A percentile compares a stretch with the other conserved stretches of the same genome.
phyloP scores from a whole-genome alignment of 2,888 invertebrate species.

The Eustalomyia histrio region DNA sequence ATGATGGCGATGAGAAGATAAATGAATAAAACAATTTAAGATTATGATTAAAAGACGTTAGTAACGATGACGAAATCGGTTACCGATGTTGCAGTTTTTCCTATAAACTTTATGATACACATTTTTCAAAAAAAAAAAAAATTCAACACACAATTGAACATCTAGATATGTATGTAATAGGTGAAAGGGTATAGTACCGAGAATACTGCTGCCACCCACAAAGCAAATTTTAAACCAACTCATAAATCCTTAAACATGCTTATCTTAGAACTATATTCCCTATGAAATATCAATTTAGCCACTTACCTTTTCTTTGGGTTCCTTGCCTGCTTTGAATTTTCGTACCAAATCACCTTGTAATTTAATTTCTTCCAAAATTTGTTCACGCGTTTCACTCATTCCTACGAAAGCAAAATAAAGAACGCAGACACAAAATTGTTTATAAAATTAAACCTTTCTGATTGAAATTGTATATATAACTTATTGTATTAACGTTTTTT shows the following conservation, averaged over 20 bases:
- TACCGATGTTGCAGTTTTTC: slow-evolving; percentile 55
- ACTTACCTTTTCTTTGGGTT: slow-evolving; percentile 86
- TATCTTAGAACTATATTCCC: neutral
- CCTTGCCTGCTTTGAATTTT: slow-evolving; percentile 89
- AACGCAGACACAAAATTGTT: slow-evolving; percentile 24
- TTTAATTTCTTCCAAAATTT: slow-evolving; percentile 83
- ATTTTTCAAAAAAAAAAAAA: slow-evolving; percentile 49
- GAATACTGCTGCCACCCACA: neutral
- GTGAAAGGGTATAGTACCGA: slow-evolving; percentile 48
- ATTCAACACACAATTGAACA: slow-evolving; percentile 53
- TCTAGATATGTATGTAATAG: slow-evolving; percentile 30
- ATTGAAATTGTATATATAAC: neutral
- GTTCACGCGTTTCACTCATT: slow-evolving; percentile 81
- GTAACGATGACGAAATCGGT: slow-evolving; percentile 60
- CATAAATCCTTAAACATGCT: slow-evolving; percentile 1
- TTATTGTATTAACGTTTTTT: neutral
- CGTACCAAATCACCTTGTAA: slow-evolving; percentile 90
- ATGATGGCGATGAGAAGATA: neutral
- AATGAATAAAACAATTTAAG: neutral
- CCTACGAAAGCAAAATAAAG: slow-evolving; percentile 53
- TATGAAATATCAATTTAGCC: slow-evolving; percentile 5
- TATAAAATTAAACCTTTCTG: neutral
- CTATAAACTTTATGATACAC: slow-evolving; percentile 64
- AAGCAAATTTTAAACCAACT: neutral
- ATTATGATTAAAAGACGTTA: slow-evolving; percentile 23